Evolutionary conservation across 2,888 invertebrate species (phyloP).

Genomic region (Polymixis flavicincta): DNA sequence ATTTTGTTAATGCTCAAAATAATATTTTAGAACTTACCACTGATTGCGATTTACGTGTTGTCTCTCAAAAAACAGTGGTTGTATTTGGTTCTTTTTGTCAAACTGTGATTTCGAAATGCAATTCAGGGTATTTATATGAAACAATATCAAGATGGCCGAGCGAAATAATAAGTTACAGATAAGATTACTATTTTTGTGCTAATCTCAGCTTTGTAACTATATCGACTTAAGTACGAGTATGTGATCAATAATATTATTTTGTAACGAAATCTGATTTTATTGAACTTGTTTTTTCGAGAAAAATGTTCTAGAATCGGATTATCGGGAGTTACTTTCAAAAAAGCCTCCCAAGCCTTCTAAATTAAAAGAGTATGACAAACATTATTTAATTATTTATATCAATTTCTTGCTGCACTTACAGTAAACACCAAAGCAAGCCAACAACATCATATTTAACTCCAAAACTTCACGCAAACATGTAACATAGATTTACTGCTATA

Average conservation of each 20-base stretch:
- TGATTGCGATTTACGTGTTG: background rate
- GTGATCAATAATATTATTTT: conserved; percentile 1
- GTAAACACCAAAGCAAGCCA: too few relatives aligned
- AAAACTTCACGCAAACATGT: too few relatives aligned
- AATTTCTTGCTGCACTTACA: too few relatives aligned
- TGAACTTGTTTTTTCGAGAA: conserved; percentile 3
- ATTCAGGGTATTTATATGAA: conserved; percentile 65
- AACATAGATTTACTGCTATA: too few relatives aligned
- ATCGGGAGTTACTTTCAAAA: background rate
- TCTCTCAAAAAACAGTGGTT: background rate
- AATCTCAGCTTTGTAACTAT: conserved; percentile 53
- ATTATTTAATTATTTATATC: too few relatives aligned
- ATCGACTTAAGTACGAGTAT: background rate
- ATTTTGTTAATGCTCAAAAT: background rate
- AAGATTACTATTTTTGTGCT: conserved; percentile 58
- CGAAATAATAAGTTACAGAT: conserved; percentile 57
- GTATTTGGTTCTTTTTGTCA: conserved; percentile 13
- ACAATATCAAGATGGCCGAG: conserved; percentile 38
- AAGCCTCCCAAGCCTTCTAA: background rate
- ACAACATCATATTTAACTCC: too few relatives aligned
- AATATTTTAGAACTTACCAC: conserved; percentile 30
- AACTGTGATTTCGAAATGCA: conserved; percentile 59
- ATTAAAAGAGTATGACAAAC: background rate
- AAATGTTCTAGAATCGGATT: conserved; percentile 28
- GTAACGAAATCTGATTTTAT: background rate